Evolutionary conservation across 2,113 vertebrate species (phyloP).

Genomic region (Aepyceros melampus): DNA sequence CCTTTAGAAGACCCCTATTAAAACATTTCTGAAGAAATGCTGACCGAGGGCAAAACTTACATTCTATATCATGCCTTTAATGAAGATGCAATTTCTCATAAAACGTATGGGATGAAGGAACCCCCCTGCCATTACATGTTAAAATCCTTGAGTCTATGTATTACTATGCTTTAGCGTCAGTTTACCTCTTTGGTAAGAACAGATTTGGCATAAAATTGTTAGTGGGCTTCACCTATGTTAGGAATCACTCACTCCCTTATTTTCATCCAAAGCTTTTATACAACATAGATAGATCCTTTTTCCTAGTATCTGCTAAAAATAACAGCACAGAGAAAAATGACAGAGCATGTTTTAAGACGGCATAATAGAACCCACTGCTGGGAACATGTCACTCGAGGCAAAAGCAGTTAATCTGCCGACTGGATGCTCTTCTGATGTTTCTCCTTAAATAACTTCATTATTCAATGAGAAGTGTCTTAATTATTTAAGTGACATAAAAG

Average conservation of each 20-base stretch:
- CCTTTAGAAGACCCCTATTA: background rate
- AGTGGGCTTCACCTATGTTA: background rate
- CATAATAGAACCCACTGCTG: slow-evolving; percentile 72
- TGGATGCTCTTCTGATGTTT: slow-evolving; percentile 71
- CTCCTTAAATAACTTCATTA: slow-evolving; percentile 78
- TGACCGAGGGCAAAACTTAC: background rate
- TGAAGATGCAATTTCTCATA: background rate
- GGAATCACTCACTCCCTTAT: slow-evolving; percentile 39
- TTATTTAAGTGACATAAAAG: slow-evolving; percentile 78
- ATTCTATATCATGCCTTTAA: background rate
- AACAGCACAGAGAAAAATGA: slow-evolving; percentile 64
- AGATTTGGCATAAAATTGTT: background rate
- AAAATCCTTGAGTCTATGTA: background rate
- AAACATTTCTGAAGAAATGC: background rate
- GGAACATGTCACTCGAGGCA: slow-evolving; percentile 76
- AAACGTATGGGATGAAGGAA: background rate
- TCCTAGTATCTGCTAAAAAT: slow-evolving; percentile 69
- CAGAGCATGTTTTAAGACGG: slow-evolving; percentile 66
- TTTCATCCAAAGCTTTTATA: slow-evolving; percentile 50
- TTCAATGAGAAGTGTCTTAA: slow-evolving; percentile 74
- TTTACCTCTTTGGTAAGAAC: background rate
- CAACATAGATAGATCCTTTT: background rate
- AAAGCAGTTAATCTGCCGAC: slow-evolving; percentile 70
- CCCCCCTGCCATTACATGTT: background rate
- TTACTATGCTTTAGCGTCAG: accelerated